Percentiles rank a stretch among this genome's conserved stretches.
Conservation (phyloP, 2,797 vertebrate species). For the Manis pentadactyla region DNA sequence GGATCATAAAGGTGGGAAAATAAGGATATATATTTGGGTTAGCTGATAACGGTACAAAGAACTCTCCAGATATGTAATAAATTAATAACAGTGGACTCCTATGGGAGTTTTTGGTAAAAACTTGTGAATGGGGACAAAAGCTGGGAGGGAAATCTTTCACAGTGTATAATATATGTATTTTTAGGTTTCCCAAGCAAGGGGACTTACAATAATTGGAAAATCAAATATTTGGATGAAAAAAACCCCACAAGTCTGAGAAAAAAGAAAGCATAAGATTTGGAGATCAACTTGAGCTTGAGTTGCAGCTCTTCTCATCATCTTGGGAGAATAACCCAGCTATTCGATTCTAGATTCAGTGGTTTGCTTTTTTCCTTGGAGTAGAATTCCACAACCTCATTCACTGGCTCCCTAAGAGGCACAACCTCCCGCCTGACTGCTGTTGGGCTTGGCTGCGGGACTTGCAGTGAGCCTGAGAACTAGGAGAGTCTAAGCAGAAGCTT, state of each 20-base stretch:
- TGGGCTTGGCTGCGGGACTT: neutral
- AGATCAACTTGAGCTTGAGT: neutral
- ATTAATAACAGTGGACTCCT: neutral
- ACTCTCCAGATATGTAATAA: neutral
- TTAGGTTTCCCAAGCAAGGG: neutral
- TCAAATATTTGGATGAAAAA: neutral
- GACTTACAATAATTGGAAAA: neutral
- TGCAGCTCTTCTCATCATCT: neutral
- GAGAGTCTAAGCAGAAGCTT: neutral
- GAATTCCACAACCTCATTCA: neutral
- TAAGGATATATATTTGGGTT: neutral
- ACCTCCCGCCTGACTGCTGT: fast-evolving
- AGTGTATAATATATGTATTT: neutral
- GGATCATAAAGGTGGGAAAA: neutral
- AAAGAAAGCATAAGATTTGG: neutral
- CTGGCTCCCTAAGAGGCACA: neutral
- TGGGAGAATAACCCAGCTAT: neutral
- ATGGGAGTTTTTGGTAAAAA: neutral
- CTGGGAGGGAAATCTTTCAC: neutral
- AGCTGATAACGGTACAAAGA: neutral
- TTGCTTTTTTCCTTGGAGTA: neutral
- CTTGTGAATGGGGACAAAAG: neutral
- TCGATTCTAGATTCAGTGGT: neutral
- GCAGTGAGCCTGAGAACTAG: neutral
- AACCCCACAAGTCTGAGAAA: neutral